Evolutionary conservation across 2,888 invertebrate genomes (phyloP).

Genomic region (Drosophila rellima): DNA sequence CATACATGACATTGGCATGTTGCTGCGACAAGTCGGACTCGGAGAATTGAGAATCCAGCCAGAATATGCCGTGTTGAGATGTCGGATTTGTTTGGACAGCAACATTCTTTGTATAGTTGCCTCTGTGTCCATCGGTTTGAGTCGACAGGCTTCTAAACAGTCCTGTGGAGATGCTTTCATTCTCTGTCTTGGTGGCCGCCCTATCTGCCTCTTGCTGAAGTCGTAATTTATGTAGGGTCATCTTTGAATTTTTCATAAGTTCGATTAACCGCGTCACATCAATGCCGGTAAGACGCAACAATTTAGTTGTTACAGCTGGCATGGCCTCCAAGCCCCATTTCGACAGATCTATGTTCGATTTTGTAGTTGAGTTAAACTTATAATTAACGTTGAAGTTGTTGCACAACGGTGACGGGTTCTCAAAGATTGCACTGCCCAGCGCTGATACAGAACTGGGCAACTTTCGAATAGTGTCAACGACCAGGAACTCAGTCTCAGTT

Average conservation of each 20-base stretch:
- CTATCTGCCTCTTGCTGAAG: conserved; percentile 12
- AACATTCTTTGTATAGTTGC: conserved; percentile 6
- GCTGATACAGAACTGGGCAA: conserved; percentile 34
- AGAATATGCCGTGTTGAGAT: conserved; percentile 17
- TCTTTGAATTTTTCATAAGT: conserved; percentile 37
- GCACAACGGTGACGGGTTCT: conserved; percentile 64
- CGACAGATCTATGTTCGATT: conserved; percentile 34
- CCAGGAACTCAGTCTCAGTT: conserved; percentile 39
- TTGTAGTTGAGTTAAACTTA: conserved; percentile 59
- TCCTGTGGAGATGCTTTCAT: conserved; percentile 21
- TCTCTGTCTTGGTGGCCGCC: background rate
- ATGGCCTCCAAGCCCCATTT: conserved; percentile 59
- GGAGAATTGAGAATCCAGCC: conserved; percentile 46
- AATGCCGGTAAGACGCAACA: conserved; percentile 60
- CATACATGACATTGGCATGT: conserved; percentile 47
- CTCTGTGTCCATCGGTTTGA: conserved; percentile 37
- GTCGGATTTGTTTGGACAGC: conserved; percentile 28
- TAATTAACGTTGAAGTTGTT: conserved; percentile 65
- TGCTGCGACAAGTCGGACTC: conserved; percentile 37
- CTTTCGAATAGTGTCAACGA: conserved; percentile 57
- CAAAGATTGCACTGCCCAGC: conserved; percentile 29
- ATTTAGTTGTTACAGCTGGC: conserved; percentile 37
- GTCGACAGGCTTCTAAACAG: conserved; percentile 43
- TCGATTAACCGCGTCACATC: conserved; percentile 41
- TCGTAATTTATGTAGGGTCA: conserved; percentile 43